Conservation (phyloP, 2,797 vertebrate genomes). For the Bradypodion pumilum region DNA sequence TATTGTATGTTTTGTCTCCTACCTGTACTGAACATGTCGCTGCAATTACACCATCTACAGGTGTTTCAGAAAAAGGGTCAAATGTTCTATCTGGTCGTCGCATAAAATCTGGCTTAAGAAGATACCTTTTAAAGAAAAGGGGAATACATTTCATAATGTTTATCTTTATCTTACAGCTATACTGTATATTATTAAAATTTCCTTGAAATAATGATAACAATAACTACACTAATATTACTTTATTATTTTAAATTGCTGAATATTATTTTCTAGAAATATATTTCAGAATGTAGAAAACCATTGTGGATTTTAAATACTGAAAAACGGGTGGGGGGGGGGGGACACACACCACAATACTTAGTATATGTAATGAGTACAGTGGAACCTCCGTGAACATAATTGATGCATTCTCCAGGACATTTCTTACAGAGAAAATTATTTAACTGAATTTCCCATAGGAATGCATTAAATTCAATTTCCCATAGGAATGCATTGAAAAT, state of each 20-base stretch:
- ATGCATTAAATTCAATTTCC: too few relatives aligned
- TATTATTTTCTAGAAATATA: not conserved
- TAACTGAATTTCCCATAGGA: too few relatives aligned
- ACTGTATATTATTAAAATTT: not conserved
- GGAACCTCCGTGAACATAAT: too few relatives aligned
- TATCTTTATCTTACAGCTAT: not conserved
- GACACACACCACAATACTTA: too few relatives aligned
- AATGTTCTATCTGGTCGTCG: conserved; percentile 94
- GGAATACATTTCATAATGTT: not conserved
- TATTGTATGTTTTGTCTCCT: conserved; percentile 32
- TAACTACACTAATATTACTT: too few relatives aligned
- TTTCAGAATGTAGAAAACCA: not conserved
- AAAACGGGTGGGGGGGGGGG: too few relatives aligned
- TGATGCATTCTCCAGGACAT: too few relatives aligned
- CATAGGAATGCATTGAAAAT: too few relatives aligned
- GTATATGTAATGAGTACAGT: too few relatives aligned
- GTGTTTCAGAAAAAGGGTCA: conserved; percentile 98
- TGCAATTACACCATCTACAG: conserved; percentile 97
- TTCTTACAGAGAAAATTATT: too few relatives aligned
- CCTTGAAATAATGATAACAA: too few relatives aligned
- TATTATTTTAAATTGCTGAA: too few relatives aligned
- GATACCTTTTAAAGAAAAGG: conserved; percentile 61
- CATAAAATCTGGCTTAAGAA: conserved; percentile 97
- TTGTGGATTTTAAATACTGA: conserved; percentile 3
- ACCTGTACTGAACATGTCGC: conserved; percentile 98